These are phyloP conservation scores for Coranthus polyacanthus DNA, from an alignment of 2,797 vertebrate species.

Conservation along the genomic window DNA sequence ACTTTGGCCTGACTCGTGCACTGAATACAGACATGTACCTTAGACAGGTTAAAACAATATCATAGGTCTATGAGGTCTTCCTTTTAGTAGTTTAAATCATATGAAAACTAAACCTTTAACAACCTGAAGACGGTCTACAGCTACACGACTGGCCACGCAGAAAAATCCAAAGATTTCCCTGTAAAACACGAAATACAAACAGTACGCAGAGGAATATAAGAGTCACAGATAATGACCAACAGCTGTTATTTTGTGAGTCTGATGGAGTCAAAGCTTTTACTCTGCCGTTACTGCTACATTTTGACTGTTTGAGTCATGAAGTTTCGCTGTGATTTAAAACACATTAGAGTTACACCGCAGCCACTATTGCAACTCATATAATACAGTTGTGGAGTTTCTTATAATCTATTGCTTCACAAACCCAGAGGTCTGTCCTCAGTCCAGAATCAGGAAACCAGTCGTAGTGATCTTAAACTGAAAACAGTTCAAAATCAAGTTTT, in stretches of 20 bases:
- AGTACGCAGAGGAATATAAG: too few relatives aligned
- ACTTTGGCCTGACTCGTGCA: slow-evolving; percentile 27
- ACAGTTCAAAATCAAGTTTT: slow-evolving; percentile 34
- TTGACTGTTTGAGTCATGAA: neutral
- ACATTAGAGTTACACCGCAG: slow-evolving; percentile 5
- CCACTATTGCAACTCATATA: neutral
- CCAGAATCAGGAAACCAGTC: neutral
- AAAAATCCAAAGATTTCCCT: slow-evolving; percentile 5
- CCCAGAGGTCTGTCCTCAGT: slow-evolving; percentile 6
- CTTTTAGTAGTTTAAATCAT: slow-evolving; percentile 19
- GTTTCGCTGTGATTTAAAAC: neutral
- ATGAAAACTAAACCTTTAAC: slow-evolving; percentile 2
- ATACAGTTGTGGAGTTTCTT: slow-evolving; percentile 7
- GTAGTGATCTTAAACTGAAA: slow-evolving; percentile 26
- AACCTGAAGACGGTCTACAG: neutral
- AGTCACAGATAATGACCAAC: too few relatives aligned
- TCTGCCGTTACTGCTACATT: slow-evolving; percentile 8
- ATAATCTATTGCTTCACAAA: slow-evolving; percentile 20
- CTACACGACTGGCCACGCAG: neutral
- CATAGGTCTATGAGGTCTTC: neutral
- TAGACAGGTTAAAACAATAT: neutral
- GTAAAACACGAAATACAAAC: slow-evolving; percentile 43
- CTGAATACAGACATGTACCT: slow-evolving; percentile 15
- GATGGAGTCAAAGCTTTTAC: slow-evolving; percentile 2
- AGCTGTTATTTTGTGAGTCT: neutral